These are phyloP conservation scores for Dryocosmus kuriphilus DNA, from an alignment of 2,888 invertebrate species.

Conservation along the genomic window DNA sequence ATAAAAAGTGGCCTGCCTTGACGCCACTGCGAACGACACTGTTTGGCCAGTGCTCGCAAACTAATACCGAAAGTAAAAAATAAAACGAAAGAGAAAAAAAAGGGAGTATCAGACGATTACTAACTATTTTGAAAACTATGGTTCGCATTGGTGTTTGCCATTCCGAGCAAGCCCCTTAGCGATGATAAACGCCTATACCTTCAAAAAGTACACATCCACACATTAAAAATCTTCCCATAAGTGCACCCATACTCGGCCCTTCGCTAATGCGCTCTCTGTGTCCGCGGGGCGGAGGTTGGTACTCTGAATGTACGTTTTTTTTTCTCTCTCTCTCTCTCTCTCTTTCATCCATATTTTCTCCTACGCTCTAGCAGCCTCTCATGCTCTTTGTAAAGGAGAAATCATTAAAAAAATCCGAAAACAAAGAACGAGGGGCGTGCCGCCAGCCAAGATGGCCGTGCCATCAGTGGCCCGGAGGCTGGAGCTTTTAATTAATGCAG, in stretches of 20 bases:
- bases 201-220: conserved; percentile 16
- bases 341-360: conserved; percentile 25
- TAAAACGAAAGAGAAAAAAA: background rate
- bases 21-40: conserved; percentile 14
- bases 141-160: conserved; percentile 30
- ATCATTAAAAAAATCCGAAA: conserved; percentile 75
- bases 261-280: conserved; percentile 24
- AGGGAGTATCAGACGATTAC: conserved; percentile 27
- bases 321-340: conserved; percentile 15
- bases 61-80: background rate
- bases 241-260: conserved; percentile 4
- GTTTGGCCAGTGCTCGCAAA: conserved; percentile 4
- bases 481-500: conserved; percentile 76
- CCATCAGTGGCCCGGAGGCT: conserved; percentile 69
- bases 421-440: conserved; percentile 76
- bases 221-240: background rate
- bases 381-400: conserved; percentile 65
- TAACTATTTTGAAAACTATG: conserved; percentile 62
- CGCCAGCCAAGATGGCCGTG: conserved; percentile 76
- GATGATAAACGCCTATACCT: conserved; percentile 27
- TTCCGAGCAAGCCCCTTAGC: conserved; percentile 27
- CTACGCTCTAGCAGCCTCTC: conserved; percentile 46
- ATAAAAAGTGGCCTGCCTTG: background rate
- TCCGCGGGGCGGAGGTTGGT: conserved; percentile 53
- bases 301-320: conserved; percentile 43